Percentiles rank a stretch among this genome's conserved stretches.
These are phyloP conservation scores for Scaptomyza caliginosa DNA, from an alignment of 2,888 invertebrate species.

Conservation along the genomic window DNA sequence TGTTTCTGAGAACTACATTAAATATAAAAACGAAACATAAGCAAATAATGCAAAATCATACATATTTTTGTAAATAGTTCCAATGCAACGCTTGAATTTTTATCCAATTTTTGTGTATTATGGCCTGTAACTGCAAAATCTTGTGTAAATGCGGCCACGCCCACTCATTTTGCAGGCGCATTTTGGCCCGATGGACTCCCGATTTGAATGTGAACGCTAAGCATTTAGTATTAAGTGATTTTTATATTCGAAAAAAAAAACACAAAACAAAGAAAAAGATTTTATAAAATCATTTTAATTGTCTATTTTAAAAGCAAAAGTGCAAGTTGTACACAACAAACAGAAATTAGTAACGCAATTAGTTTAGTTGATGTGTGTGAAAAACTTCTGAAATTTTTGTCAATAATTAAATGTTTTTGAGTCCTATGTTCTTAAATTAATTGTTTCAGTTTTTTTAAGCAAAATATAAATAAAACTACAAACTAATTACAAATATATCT, in stretches of 20 bases:
- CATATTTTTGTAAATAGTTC: conserved; percentile 75
- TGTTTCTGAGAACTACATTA: conserved; percentile 54
- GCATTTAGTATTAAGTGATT: conserved; percentile 74
- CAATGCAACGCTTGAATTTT: conserved; percentile 71
- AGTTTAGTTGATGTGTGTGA: conserved; percentile 68
- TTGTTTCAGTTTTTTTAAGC: conserved; percentile 70
- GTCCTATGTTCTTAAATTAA: conserved; percentile 72
- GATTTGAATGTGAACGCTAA: conserved; percentile 75
- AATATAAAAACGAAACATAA: conserved; percentile 5
- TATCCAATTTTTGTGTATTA: conserved; percentile 58
- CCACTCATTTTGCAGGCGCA: conserved; percentile 29
- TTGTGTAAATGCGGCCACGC: conserved; percentile 43
- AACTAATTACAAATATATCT: conserved; percentile 73
- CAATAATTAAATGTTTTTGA: conserved; percentile 72
- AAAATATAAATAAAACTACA: conserved; percentile 76
- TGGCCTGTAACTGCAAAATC: conserved; percentile 53
- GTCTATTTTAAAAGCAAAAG: conserved; percentile 72
- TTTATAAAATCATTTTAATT: conserved; percentile 80
- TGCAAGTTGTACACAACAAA: conserved; percentile 27
- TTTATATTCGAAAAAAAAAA: conserved; percentile 60
- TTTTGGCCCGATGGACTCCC: conserved; percentile 45
- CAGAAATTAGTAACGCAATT: conserved; percentile 41
- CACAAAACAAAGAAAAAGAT: conserved; percentile 45
- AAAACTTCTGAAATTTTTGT: conserved; percentile 67
- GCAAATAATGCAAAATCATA: conserved; percentile 42